Base-by-base conservation (phyloP, 2,888 invertebrate species). In the Mythimna impura region DNA sequence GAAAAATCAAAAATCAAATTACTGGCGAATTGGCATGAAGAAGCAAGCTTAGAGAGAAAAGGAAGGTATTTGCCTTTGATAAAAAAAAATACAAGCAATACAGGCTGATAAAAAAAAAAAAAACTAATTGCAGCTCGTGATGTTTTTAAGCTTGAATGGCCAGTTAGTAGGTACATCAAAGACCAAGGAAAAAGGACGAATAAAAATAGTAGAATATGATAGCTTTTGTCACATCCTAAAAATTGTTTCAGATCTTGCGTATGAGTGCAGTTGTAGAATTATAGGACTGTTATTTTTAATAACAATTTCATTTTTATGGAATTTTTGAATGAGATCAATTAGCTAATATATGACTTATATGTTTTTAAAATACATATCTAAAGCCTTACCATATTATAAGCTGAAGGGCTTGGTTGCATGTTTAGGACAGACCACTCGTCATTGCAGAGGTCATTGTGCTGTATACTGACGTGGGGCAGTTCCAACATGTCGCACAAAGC, bases 401-500 rank as follows among this genome's bases (percentile, higher is more conserved):
- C 94, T 9, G 82, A 82, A 20, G 94, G 91, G 62, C 95, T 94
- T 0, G 99, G 98, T 91, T 97, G 97, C 75, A 99, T 91, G 90
- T 98, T 99, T 76, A 98, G 95, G 67, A 96, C 89, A 52, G 97
- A 96, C 91, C 96, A 96, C 76, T 95, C 93, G 12, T 91, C 89
- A 17, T 91, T 84, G 70, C 94, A 93, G 50, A 94, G 83, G 55
- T 97, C 97, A 88, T 98, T 98, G 97, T 98, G 98, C 85, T 97
- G 97, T 14, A 98, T 97, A 87, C 98, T 97, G 72, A 99, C 97
- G 87, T 99, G 98, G 0, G 99, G 99, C 77, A 99, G 96, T 92
- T 99, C 98, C 89, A 99, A 96, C 68, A 97, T 97, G 89, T 98
- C 98, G 88, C 98, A 98, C 81, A 99, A 96, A 66, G 98, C 98